phyloP scores from a whole-genome alignment of 1,140 invertebrate species.

The Dryas iulia region DNA sequence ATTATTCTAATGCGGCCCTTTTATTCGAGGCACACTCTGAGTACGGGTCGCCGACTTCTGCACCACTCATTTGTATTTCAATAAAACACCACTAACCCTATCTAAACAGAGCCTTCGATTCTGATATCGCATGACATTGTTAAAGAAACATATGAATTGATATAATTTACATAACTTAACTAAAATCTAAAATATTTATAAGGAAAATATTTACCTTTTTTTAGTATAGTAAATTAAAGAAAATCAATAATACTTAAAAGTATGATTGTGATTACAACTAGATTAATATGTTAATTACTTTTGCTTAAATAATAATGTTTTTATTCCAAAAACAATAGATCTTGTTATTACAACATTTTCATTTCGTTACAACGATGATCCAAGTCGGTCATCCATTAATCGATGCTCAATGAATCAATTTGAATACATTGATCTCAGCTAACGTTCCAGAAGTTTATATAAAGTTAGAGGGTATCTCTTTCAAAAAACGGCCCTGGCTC shows the following conservation, averaged over 20 bases:
- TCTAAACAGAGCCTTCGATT: constrained; percentile 70
- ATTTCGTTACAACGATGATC: constrained; percentile 50
- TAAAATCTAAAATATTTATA: neutral
- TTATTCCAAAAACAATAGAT: constrained; percentile 11
- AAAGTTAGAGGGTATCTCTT: constrained; percentile 52
- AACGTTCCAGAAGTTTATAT: constrained; percentile 54
- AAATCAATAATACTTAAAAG: neutral
- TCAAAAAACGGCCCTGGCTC: constrained; percentile 52
- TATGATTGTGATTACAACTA: neutral
- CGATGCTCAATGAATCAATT: constrained; percentile 62
- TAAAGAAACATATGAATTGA: constrained; percentile 22
- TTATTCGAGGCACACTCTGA: constrained; percentile 73
- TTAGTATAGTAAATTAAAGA: no score
- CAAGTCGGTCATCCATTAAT: constrained; percentile 56
- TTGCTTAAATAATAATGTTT: neutral
- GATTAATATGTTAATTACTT: neutral
- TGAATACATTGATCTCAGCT: constrained; percentile 57
- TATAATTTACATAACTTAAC: neutral
- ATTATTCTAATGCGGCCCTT: constrained; percentile 78
- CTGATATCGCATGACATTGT: constrained; percentile 42
- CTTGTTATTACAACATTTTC: constrained; percentile 56
- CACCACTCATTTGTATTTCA: constrained; percentile 77
- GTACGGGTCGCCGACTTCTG: constrained; percentile 54
- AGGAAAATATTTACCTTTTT: neutral
- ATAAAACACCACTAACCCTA: constrained; percentile 77